Base-by-base conservation (phyloP, 2,888 invertebrate species). In the Orthosia cruda region DNA sequence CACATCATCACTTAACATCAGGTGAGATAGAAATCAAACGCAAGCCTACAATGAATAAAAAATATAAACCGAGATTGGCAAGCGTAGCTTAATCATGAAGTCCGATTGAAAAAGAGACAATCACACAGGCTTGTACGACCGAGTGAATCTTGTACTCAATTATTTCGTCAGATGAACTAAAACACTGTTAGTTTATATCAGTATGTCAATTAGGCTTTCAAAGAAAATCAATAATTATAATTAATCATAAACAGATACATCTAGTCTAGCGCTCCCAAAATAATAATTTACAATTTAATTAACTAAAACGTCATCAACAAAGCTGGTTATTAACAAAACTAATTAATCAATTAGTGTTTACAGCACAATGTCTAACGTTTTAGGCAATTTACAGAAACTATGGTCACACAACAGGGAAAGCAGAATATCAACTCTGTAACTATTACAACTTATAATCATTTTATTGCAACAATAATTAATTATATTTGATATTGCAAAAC, bases 311-410 rank as follows among this genome's bases (percentile, higher is more conserved):
- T 61, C 61, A 52, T 11, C 52, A 23, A 47, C 80, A 79, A 65
- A 77, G 45, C 50, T 47, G 23, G 12, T 16, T 61, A 55, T 55
- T 45, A 71, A 61, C 65, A 18, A 52, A 62, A 64, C 9, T 47
- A 79, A 71, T 57, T 26, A 62, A 71, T 47, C 23, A 66, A 62
- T 54, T 52, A 78, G 12, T 23, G 45, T 80, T 55, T 18, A 57
- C 9, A 61, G n/a, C 47, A 73, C 3, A 26, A 57, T 57, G 59
- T 72, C 11, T 47, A 73, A 52, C 4, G 55, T 59, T 49, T 54
- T 15, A 40, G 18, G 20, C 40, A 40, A 26, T 58, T 52, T 23
- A 23, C 20, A 62, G 40, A 45, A 70, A 62, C 11, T 47, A 12
- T 15, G 0, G 47, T 26, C 45, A 57, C n/a, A 47, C 0, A 23